A percentile compares a stretch with the other conserved stretches of the same genome.
These are phyloP conservation scores for Anser brachyrhynchus DNA, from an alignment of 2,113 vertebrate species.

Conservation along the genomic window DNA sequence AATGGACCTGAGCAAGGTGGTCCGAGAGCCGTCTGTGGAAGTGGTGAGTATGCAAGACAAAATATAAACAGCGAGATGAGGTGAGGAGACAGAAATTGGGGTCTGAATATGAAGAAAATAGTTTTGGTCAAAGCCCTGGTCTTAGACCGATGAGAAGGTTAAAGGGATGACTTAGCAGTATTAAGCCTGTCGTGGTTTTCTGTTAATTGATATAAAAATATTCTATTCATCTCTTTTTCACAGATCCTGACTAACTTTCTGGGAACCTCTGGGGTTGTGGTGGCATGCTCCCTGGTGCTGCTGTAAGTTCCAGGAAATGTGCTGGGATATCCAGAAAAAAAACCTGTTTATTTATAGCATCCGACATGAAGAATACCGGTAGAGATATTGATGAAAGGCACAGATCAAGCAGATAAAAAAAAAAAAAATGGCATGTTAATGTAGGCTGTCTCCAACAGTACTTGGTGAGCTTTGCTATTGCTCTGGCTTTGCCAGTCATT, in stretches of 20 bases:
- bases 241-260: neutral
- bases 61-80: neutral
- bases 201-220: neutral
- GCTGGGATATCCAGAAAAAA: neutral
- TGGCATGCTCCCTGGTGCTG: accelerated
- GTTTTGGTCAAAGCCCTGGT: neutral
- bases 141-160: neutral
- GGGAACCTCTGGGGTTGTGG: neutral
- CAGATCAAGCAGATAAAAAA: neutral
- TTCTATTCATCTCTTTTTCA: neutral
- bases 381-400: neutral
- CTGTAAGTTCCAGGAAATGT: neutral
- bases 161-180: neutral
- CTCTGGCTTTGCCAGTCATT: neutral
- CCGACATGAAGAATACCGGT: neutral
- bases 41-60: neutral
- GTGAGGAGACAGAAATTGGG: neutral
- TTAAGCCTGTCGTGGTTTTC: neutral
- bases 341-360: neutral
- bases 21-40: neutral
- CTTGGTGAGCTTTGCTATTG: neutral
- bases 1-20: neutral
- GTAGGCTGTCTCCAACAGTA: neutral
- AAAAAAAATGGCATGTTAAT: neutral
- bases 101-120: neutral